Evolutionary conservation across 2,113 vertebrate species (phyloP).

Genomic region (Myodes glareolus): DNA sequence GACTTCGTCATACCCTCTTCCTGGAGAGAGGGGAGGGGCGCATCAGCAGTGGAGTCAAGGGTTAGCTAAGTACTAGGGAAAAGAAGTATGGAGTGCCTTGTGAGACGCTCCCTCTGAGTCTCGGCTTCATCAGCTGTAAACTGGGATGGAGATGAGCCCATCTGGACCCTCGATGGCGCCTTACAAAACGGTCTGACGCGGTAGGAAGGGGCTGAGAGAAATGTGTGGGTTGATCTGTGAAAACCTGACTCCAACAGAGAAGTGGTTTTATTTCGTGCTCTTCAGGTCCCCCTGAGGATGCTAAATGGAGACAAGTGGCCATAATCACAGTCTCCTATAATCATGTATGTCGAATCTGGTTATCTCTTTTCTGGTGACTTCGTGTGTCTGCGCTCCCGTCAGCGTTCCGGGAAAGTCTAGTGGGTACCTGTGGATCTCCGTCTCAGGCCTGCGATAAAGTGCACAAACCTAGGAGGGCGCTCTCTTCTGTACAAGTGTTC

Average conservation of each 20-base stretch:
- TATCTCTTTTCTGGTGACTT: background rate
- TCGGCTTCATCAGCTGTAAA: background rate
- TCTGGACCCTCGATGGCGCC: background rate
- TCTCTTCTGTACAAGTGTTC: background rate
- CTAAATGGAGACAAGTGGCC: background rate
- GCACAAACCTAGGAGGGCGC: rapidly evolving
- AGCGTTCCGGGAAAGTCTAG: background rate
- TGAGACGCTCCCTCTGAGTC: background rate
- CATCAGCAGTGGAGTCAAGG: rapidly evolving
- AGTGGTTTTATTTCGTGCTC: background rate
- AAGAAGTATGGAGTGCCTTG: background rate
- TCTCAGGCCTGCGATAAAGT: background rate
- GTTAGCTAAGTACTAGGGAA: background rate
- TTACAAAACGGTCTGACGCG: background rate
- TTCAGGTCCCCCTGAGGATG: background rate
- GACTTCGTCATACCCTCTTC: conserved; percentile 90
- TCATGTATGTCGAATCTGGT: background rate
- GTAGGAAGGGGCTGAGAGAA: background rate
- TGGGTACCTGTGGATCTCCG: no score
- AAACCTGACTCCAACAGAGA: background rate
- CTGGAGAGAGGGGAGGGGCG: conserved; percentile 78
- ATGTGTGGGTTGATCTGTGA: background rate
- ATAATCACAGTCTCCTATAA: background rate
- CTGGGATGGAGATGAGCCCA: background rate
- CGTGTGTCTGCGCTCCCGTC: no score